A percentile compares a stretch with the other conserved stretches of the same genome.
phyloP scores from a whole-genome alignment of 2,888 invertebrate species.

The Desoria tigrina region DNA sequence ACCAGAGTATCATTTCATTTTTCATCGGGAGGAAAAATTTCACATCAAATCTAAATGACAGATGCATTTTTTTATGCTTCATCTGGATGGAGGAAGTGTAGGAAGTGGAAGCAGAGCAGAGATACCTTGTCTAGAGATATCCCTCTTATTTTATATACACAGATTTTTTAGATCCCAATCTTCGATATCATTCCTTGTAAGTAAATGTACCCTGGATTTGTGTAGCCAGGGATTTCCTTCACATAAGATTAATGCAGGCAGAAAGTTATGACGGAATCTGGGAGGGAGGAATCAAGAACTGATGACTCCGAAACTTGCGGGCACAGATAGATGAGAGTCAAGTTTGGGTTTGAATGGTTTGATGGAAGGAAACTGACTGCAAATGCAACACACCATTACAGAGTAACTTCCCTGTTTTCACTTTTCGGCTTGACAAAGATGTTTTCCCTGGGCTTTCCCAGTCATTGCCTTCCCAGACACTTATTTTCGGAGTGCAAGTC shows the following conservation, averaged over 20 bases:
- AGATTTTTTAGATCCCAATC: conserved; percentile 12
- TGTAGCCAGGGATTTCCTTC: too few relatives aligned
- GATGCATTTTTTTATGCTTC: conserved; percentile 48
- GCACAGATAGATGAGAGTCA: background rate
- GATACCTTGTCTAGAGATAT: too few relatives aligned
- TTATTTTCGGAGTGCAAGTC: too few relatives aligned
- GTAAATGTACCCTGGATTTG: background rate
- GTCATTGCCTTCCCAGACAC: conserved; percentile 43
- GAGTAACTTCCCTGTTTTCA: conserved; percentile 30
- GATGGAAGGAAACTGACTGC: conserved; percentile 1
- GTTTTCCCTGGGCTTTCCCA: conserved; percentile 46
- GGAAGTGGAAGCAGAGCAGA: too few relatives aligned
- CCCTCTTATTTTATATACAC: too few relatives aligned
- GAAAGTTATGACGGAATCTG: too few relatives aligned
- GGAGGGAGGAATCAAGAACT: too few relatives aligned
- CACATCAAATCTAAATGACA: conserved; percentile 48
- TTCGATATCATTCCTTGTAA: background rate
- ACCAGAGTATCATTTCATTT: conserved; percentile 34
- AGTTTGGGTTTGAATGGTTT: background rate
- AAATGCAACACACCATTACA: conserved; percentile 32
- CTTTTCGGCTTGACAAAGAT: conserved; percentile 47
- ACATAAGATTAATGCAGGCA: too few relatives aligned
- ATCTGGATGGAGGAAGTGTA: too few relatives aligned
- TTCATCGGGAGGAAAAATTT: conserved; percentile 37
- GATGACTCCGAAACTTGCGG: too few relatives aligned